Base-by-base conservation (phyloP, 2,888 invertebrate species). In the Ceramica pisi region DNA sequence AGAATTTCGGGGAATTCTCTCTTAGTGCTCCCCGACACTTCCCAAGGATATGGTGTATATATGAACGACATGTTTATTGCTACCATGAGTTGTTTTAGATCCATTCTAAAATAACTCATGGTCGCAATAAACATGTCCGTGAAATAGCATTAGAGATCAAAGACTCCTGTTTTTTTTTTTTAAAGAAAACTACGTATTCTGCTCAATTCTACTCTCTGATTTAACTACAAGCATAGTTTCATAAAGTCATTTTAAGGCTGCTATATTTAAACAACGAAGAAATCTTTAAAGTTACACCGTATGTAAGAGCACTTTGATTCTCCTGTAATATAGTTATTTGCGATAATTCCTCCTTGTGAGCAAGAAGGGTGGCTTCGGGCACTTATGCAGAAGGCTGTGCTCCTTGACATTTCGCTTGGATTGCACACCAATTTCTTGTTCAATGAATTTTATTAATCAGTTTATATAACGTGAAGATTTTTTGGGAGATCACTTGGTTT, bases 241-340 rank as follows among this genome's bases (percentile, higher is more conserved):
- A 4, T 55, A 19, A 19, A 19, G 1, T n/a, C 12, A 56, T 35
- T 35, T 31, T 35, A 56, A 56, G n/a, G 2, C 12, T n/a, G 19
- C 26, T 38, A 21, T 14, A 38, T 38, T 21, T 14, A 21, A 46
- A 62, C 23, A 63, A 51, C 8, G 10, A 75, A 21, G 41, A 65
- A 53, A 53, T 65, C 21, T 59, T 31, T 51, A n/a, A n/a, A 56
- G 61, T 59, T 46, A 72, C 46, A 31, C 26, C 21, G 4, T 21
- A 68, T 44, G 46, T 67, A 62, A 53, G 26, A 56, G 81, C 76
- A 76, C 81, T 77, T 59, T 75, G 81, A 80, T 81, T 80, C 81
- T 61, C 76, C 62, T 53, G 41, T 80, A 77, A 77, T 80, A 59
- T 80, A 77, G 80, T 77, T 81, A 77, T 50, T 51, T 63, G 62